Evolutionary conservation across 1,140 invertebrate species (phyloP), one percentile per base, ranked within the genome.

Genomic region (Drosophila kurseongensis): DNA sequence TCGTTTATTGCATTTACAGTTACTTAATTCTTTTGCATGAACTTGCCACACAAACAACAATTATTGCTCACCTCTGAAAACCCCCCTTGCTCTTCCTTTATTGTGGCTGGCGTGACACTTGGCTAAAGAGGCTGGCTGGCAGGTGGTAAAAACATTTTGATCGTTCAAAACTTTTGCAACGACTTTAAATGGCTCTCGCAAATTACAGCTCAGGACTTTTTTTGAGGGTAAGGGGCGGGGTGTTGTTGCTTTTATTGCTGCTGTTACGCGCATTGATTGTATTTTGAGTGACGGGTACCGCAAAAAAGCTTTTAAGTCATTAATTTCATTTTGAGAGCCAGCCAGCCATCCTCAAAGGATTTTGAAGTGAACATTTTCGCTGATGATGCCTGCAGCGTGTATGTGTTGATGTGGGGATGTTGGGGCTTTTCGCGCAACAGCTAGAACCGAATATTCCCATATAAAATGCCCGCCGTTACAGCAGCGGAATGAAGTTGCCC

Each of bases 301-400:
- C 83, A 86, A 76, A 86, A 86, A 86, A 86, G 83, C 83, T 86
- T 86, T 86, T 88, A 86, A 86, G 83, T 86, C 83, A 86, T 86
- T 86, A 86, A 86, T 88, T 86, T 86, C 63, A 83, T 86, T 88
- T 88, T 71, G 60, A 74, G 60, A 60, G 76, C 63, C 65, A 72
- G 65, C 68, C 68, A 71, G 16, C 44, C 75, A 66, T 51, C 57
- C 82, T 81, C 78, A 90, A 90, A 81, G 78, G 81, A 86, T 82
- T 82, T 80, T 83, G 72, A 90, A 91, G 81, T 74, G 81, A 62
- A 82, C 69, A 79, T 75, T 73, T 81, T 78, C 36, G 68, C 47
- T 68, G 61, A 66, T 69, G 62, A 62, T 67, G 66, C 68, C 68
- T 73, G 68, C 29, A 59, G 35, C 32, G 3, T 16, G 27, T 27